Base-by-base conservation (phyloP, 2,888 invertebrate species). In the Hermaeophaga mercurialis region DNA sequence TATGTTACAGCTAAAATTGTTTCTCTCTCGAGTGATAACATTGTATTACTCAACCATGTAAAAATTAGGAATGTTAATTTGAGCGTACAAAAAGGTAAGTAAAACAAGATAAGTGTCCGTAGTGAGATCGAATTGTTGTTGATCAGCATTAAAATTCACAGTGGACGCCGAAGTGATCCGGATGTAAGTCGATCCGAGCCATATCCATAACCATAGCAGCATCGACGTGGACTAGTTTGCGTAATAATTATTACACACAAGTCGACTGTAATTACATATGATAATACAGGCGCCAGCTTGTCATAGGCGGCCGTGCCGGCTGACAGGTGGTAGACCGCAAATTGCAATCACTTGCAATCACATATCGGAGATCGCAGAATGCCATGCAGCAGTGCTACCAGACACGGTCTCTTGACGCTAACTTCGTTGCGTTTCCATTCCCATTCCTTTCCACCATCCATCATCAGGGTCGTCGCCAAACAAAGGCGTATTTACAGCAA, bases 201-300 rank as follows among this genome's bases (percentile, higher is more conserved):
- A 26, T 26, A 31, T n/a, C 9, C 38, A 26, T 48, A 48, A 39
- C 48, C 38, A 38, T 39, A 47, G 19, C 41, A 52, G 15, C 34
- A 52, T 52, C 22, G 33, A 56, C 38, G 43, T 49, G 50, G 46
- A 46, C 52, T 41, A 58, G 61, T 61, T 65, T 63, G 58, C 61
- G 62, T 61, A 65, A 61, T 56, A 59, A 63, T 64, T 55, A 52
- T 52, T 52, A 52, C 15, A 59, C 46, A 54, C 59, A 48, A 60
- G 55, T 56, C 58, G 54, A 43, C 53, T 61, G 59, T 61, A 61
- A 65, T 63, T 62, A 62, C 62, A 62, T 61, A 63, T 64, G 62
- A 62, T 65, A 65, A 65, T 65, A 46, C 55, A 58, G 65, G 66
- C 64, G 66, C 66, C 66, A 64, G 62, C 60, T 54, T 56, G 54